These are phyloP conservation scores for Alaudala cheleensis DNA, from an alignment of 2,113 vertebrate species.

Conservation along the genomic window DNA sequence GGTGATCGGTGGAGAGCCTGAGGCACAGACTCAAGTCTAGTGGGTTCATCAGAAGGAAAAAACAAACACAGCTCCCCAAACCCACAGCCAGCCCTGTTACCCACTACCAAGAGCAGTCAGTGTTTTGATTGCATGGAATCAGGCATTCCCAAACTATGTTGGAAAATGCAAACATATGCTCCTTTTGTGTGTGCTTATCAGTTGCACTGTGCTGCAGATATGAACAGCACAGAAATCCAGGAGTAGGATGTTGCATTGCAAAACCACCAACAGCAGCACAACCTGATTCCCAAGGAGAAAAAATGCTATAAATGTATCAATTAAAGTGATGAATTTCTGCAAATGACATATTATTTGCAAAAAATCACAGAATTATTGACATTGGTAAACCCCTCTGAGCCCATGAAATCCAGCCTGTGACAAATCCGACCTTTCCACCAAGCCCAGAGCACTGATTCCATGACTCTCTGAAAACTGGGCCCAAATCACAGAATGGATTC, in stretches of 20 bases:
- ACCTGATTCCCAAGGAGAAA: background rate
- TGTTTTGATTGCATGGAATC: background rate
- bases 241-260: background rate
- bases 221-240: background rate
- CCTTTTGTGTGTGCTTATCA: background rate
- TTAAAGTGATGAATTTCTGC: background rate
- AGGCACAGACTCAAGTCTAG: background rate
- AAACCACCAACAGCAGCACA: background rate
- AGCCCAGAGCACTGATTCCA: background rate
- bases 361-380: background rate
- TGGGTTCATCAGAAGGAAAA: background rate
- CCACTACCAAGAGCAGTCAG: background rate
- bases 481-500: background rate
- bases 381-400: background rate
- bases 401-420: background rate
- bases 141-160: background rate
- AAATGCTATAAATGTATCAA: background rate
- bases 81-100: background rate
- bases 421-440: too few relatives aligned
- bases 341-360: background rate
- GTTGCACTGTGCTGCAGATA: background rate
- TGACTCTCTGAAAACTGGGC: background rate
- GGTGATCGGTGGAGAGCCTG: background rate
- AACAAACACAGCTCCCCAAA: background rate
- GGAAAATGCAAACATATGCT: background rate